phyloP scores from a whole-genome alignment of 2,888 invertebrate genomes.

The Choreutis nemorana region DNA sequence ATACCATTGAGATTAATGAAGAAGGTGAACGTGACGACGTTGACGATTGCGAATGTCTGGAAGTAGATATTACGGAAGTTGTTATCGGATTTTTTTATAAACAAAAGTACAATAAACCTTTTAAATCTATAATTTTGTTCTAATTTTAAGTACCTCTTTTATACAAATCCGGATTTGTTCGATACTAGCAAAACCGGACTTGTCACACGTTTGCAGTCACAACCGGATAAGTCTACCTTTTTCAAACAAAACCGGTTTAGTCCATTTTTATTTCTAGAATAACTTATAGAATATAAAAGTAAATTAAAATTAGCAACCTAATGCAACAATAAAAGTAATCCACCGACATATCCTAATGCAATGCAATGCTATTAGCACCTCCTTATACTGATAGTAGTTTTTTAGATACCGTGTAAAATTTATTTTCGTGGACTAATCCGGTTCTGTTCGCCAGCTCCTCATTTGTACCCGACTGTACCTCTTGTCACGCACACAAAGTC shows the following conservation, averaged over 20 bases:
- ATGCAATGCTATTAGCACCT: background rate
- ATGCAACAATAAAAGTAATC: background rate
- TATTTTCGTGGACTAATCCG: background rate
- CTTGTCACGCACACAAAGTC: too few species aligned
- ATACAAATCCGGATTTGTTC: background rate
- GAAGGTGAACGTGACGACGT: constrained; percentile 4
- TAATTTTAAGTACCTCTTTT: background rate
- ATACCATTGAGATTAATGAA: constrained; percentile 4
- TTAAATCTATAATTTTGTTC: too few species aligned
- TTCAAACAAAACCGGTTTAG: background rate
- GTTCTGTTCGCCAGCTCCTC: background rate
- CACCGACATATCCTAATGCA: background rate
- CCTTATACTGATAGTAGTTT: background rate
- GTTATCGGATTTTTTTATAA: background rate
- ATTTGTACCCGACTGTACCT: too few species aligned
- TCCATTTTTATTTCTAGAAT: too few species aligned
- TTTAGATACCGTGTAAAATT: background rate
- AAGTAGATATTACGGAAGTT: background rate
- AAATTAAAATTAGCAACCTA: background rate
- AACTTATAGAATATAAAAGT: background rate
- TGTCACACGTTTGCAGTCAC: background rate
- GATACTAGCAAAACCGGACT: background rate
- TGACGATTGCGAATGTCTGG: constrained; percentile 6
- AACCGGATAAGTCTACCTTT: background rate
- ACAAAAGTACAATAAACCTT: too few species aligned